phyloP scores from a whole-genome alignment of 2,888 invertebrate genomes.

The Sylvicola fuscatus region DNA sequence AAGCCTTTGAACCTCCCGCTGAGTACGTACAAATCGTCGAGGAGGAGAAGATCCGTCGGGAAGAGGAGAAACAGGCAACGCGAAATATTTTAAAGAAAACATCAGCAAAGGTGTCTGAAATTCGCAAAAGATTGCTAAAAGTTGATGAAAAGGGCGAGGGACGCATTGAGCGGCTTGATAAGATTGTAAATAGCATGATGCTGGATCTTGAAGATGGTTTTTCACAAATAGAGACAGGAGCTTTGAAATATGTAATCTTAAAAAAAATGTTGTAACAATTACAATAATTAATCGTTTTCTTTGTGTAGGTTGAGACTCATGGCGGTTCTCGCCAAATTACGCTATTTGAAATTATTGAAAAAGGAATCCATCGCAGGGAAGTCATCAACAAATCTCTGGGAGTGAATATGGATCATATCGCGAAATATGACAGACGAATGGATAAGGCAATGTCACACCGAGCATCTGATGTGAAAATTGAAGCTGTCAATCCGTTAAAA shows the following conservation, averaged over 20 bases:
- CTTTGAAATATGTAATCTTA: slow-evolving; percentile 1
- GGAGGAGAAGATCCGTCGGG: slow-evolving; percentile 34
- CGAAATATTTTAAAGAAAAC: slow-evolving; percentile 10
- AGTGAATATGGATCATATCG: slow-evolving; percentile 16
- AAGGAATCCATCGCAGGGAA: slow-evolving; percentile 17
- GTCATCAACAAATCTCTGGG: slow-evolving; percentile 19
- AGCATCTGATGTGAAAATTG: too few relatives aligned
- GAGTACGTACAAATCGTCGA: slow-evolving; percentile 41
- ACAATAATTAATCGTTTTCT: background rate
- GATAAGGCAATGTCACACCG: too few relatives aligned
- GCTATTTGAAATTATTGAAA: slow-evolving; percentile 17
- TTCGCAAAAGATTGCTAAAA: slow-evolving; percentile 22
- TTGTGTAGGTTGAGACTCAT: background rate
- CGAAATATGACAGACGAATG: too few relatives aligned
- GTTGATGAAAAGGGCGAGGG: slow-evolving; percentile 24
- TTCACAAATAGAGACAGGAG: background rate
- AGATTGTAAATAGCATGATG: slow-evolving; percentile 5
- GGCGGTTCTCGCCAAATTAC: slow-evolving; percentile 9
- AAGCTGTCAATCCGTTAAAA: too few relatives aligned
- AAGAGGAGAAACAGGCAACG: slow-evolving; percentile 17
- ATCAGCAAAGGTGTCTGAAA: slow-evolving; percentile 17
- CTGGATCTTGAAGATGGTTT: background rate
- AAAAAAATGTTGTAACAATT: too few relatives aligned
- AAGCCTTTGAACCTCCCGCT: slow-evolving; percentile 25
- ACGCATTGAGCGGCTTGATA: slow-evolving; percentile 15